Evolutionary conservation across 2,797 vertebrate species (phyloP), one percentile per base, ranked within the genome.

Genomic region (Syndactyla subalaris): DNA sequence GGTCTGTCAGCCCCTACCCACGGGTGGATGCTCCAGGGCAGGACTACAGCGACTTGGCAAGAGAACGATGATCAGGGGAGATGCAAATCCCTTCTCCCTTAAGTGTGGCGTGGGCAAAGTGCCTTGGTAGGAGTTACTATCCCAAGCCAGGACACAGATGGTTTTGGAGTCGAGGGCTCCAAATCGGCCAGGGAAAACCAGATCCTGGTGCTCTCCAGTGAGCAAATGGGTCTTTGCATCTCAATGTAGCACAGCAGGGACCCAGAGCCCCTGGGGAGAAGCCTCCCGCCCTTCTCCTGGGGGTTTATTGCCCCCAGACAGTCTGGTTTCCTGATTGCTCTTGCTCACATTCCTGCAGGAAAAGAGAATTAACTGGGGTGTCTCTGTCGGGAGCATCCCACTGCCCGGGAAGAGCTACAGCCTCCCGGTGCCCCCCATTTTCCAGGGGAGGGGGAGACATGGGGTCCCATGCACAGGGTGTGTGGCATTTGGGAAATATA

Each of bases 281-380:
- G 18, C 48, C 73, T 92, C 63, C 39, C 17, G 34, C 95, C 88
- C 85, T 92, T 94, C 95, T 96, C 83, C 57, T 19, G 46, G 84
- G 94, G 86, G 63, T 98, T 98, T 98, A 98, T 98, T 97, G 97
- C 97, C 93, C 94, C 94, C 85, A 96, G 96, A 97, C 96, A 72
- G 97, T 96, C 94, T 96, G 96, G 95, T 95, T 96, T 97, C 94
- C 96, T 97, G 97, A 98, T 97, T 97, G 97, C 94, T 87, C n/a
- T 79, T n/a, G 63, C 97, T 95, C 96, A 70, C 97, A 95, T 97
- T 97, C 95, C 95, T 93, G 59, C 74, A 92, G 96, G 95, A 93
- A 87, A 95, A 77, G 95, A 75, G 85, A 89, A 95, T 96, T 45
- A 89, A 61, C 52, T 14, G 36, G 94, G 80, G 73, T 88, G 91